Base-by-base conservation (phyloP, 1,140 invertebrate genomes). In the Bombus impatiens region DNA sequence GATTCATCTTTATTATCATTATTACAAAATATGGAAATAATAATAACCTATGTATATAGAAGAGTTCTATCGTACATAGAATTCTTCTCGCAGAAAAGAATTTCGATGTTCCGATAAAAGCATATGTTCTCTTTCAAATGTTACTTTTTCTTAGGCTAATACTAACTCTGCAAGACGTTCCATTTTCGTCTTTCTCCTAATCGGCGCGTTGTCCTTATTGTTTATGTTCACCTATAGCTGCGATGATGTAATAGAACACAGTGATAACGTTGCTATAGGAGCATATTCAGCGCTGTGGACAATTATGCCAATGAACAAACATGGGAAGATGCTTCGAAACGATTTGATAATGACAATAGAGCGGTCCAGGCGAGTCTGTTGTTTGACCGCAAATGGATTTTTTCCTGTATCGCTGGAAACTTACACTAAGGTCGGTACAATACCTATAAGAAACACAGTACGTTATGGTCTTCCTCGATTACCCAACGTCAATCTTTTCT, bases 321-420 rank as follows among this genome's bases (percentile, higher is more conserved):
- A n/a, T 42, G 91, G 88, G 3, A 88, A n/a, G 18, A 37, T 59
- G 37, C 18, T 92, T 0, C 82, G 70, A 37, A 78, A 42, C 22
- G 81, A 82, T 28, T 4, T 90, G 59, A 4, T 84, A 35, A 68
- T 90, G 57, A 40, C 89, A 1, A 87, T 88, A 13, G 6, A 59
- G 13, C 82, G 90, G 32, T 74, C 87, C 6, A 88, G 84, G 32
- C 67, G 70, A 32, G 88, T 86, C 28, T 91, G 90, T 47, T 42
- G 32, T 28, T 59, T 92, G 53, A 88, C 87, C 0, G 92, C 87
- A 32, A 84, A 87, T 0, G 74, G 77, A 77, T 92, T 92, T 35
- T 76, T 78, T 18, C 47, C 80, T 28, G 71, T 92, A 28, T 91
- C 91, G 0, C 70, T 91, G 70, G 86, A 90, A 8, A 90, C 89